Percentiles rank a stretch among this genome's conserved stretches.
Conservation (phyloP, 2,888 invertebrate species). For the Drosophila percnosoma region DNA sequence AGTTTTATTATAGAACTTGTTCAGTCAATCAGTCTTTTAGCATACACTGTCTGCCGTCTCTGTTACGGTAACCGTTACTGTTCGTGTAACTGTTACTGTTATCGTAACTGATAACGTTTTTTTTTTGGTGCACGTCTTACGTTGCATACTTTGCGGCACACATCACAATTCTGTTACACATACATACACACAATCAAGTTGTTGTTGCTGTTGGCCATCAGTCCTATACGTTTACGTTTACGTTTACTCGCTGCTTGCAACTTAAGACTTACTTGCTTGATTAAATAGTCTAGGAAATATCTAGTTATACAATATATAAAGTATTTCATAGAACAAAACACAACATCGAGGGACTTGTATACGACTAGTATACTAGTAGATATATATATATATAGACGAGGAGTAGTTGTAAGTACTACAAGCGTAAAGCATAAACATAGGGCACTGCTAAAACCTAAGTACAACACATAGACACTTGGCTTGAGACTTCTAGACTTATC, state of each 20-base stretch:
- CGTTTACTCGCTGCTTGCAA: conserved; percentile 45
- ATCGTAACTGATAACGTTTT: conserved; percentile 3
- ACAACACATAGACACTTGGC: conserved; percentile 71
- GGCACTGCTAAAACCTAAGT: conserved; percentile 70
- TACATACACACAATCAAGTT: conserved; percentile 51
- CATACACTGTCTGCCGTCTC: conserved; percentile 59
- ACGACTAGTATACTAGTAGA: conserved; percentile 10
- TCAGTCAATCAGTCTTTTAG: conserved; percentile 71
- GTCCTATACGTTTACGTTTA: conserved; percentile 49
- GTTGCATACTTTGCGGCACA: conserved; percentile 54
- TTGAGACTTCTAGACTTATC: conserved; percentile 55
- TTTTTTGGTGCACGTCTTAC: not conserved
- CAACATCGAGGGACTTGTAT: conserved; percentile 61
- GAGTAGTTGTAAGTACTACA: conserved; percentile 11
- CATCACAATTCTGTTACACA: conserved; percentile 70
- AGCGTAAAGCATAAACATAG: conserved; percentile 59
- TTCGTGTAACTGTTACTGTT: conserved; percentile 14
- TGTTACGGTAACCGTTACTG: conserved; percentile 16
- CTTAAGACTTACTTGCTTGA: conserved; percentile 52
- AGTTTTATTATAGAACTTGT: conserved; percentile 37
- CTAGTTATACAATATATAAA: conserved; percentile 20
- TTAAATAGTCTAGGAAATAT: conserved; percentile 29
- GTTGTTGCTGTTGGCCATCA: conserved; percentile 45
- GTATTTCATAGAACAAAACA: conserved; percentile 64
- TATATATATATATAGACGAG: conserved; percentile 8